phyloP scores from a whole-genome alignment of 2,888 invertebrate species.

The Eulithis prunata region DNA sequence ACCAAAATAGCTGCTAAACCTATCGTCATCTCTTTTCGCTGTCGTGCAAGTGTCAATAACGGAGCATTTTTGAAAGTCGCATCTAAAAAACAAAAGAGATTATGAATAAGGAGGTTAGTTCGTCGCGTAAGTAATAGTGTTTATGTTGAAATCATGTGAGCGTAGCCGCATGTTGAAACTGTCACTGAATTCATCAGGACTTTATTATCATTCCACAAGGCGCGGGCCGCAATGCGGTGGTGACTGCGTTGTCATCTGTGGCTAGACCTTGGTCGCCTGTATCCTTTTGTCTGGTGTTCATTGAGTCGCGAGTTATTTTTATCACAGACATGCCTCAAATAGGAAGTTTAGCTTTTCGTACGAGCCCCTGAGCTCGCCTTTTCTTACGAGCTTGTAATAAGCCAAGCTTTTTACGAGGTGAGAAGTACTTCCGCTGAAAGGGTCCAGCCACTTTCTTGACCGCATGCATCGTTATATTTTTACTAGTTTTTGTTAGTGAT shows the following conservation, averaged over 20 bases:
- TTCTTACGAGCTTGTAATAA: not conserved
- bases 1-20: no score
- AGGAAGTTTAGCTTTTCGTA: conserved; percentile 1
- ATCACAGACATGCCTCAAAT: conserved; percentile 15
- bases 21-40: no score
- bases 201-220: conserved; percentile 46
- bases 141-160: no score
- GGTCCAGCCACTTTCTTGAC: no score
- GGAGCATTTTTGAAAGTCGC: no score
- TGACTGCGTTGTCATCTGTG: conserved; percentile 36
- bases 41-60: no score
- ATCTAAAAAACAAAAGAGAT: no score
- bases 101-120: no score
- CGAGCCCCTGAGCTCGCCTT: not conserved
- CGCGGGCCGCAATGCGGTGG: conserved; percentile 47
- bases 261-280: conserved; percentile 40
- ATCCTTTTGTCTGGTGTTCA: conserved; percentile 42
- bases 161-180: no score
- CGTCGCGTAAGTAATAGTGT: no score
- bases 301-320: conserved; percentile 28
- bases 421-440: not conserved
- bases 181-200: conserved; percentile 42
- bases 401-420: not conserved
- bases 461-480: no score
- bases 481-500: no score